A percentile compares a stretch with the other conserved stretches of the same genome.
phyloP scores from a whole-genome alignment of 2,797 vertebrate species.

The Lophius americanus region DNA sequence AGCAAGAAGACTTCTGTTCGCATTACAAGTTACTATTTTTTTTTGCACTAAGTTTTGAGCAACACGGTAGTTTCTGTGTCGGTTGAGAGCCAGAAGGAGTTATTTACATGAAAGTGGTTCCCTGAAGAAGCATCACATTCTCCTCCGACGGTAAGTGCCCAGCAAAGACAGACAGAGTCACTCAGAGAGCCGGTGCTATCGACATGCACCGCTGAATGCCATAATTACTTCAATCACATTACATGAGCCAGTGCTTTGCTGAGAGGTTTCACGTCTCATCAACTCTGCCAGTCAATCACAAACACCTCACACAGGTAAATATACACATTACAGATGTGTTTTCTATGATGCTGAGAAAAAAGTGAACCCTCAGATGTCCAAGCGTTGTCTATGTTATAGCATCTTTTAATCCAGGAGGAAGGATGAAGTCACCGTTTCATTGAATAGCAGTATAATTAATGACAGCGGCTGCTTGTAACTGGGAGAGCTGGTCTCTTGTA shows the following conservation, averaged over 20 bases:
- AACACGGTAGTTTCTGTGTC: background rate
- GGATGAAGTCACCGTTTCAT: too few species aligned
- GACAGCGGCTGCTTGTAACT: too few species aligned
- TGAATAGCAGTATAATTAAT: too few species aligned
- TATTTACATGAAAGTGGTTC: slow-evolving; percentile 31
- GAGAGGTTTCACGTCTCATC: slow-evolving; percentile 36
- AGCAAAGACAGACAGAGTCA: slow-evolving; percentile 32
- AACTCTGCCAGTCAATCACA: slow-evolving; percentile 15
- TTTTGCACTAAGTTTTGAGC: too few species aligned
- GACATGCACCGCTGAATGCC: slow-evolving; percentile 56
- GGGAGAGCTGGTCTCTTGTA: too few species aligned
- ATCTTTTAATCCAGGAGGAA: too few species aligned
- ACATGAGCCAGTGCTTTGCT: slow-evolving; percentile 38
- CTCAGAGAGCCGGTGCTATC: slow-evolving; percentile 35
- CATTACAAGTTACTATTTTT: too few species aligned
- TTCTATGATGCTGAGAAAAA: too few species aligned
- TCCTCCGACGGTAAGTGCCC: slow-evolving; percentile 51
- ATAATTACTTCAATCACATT: slow-evolving; percentile 62
- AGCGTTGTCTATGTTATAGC: too few species aligned
- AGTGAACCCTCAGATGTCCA: too few species aligned
- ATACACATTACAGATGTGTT: background rate
- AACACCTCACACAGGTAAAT: background rate
- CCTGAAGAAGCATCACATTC: slow-evolving; percentile 29
- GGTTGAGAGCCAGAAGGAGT: slow-evolving; percentile 11
- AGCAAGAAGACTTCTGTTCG: too few species aligned